These are phyloP conservation scores for Calephelis virginiensis DNA, from an alignment of 1,140 invertebrate species.

Conservation along the genomic window DNA sequence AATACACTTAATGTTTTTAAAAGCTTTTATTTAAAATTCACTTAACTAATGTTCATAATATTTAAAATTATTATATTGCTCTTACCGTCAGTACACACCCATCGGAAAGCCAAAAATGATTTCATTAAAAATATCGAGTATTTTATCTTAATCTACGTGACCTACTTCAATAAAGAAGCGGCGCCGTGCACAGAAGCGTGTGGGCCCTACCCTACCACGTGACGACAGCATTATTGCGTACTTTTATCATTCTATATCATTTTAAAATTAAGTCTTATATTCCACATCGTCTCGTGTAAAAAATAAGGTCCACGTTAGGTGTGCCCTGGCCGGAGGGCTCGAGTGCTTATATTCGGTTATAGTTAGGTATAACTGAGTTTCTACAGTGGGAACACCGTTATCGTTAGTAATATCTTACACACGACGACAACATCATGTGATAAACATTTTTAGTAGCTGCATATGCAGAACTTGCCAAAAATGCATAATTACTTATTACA, in stretches of 20 bases:
- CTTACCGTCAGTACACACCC: constrained; percentile 1
- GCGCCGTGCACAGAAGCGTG: not conserved
- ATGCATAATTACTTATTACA: too few species aligned
- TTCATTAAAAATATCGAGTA: constrained; percentile 5
- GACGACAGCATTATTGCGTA: not conserved
- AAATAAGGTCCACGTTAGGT: not conserved
- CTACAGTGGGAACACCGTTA: too few species aligned
- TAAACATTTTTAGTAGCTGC: too few species aligned
- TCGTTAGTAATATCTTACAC: too few species aligned
- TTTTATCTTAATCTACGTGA: constrained; percentile 8
- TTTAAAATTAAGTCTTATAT: not conserved
- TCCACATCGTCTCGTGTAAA: not conserved
- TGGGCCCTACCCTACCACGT: not conserved
- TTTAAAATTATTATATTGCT: constrained; percentile 10
- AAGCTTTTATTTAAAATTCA: constrained; percentile 25
- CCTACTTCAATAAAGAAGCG: not conserved
- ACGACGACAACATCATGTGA: too few species aligned
- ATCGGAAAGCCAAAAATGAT: not conserved
- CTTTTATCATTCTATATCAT: not conserved
- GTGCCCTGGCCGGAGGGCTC: not conserved
- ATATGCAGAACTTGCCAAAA: too few species aligned
- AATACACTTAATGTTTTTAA: constrained; percentile 9
- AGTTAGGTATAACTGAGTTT: too few species aligned
- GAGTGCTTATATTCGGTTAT: too few species aligned
- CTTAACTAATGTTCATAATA: constrained; percentile 18